Evolutionary conservation across 2,797 vertebrate species (phyloP).

Genomic region (Thunnus albacares): DNA sequence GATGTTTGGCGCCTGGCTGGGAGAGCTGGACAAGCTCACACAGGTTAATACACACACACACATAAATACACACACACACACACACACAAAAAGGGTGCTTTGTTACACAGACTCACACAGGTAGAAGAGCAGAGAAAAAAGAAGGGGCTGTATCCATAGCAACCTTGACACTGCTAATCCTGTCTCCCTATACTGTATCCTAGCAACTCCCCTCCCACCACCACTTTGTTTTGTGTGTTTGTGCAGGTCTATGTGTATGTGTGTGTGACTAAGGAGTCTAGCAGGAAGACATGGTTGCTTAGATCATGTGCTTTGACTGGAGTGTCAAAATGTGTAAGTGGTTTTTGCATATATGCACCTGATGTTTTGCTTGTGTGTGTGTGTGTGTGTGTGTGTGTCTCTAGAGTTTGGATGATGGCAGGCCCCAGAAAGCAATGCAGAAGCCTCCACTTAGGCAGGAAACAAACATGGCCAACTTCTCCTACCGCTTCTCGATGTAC

Average conservation of each 20-base stretch:
- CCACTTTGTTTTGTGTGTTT: conserved; percentile 34
- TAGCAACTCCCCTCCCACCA: conserved; percentile 74
- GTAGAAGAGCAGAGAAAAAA: conserved; percentile 44
- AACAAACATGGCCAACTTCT: conserved; percentile 98
- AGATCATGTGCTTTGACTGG: conserved; percentile 34
- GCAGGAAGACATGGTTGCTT: conserved; percentile 43
- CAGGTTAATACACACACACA: conserved; percentile 86
- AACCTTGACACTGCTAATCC: conserved; percentile 80
- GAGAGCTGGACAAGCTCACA: conserved; percentile 97
- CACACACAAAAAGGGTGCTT: not conserved
- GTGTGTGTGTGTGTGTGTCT: conserved; percentile 18
- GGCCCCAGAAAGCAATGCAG: conserved; percentile 88
- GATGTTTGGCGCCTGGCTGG: conserved; percentile 99
- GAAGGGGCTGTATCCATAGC: conserved; percentile 73
- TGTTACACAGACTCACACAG: conserved; percentile 52
- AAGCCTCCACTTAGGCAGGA: conserved; percentile 97
- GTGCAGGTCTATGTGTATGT: not conserved
- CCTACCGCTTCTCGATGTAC: conserved; percentile 99
- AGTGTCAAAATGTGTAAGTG: conserved; percentile 19
- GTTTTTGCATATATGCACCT: conserved; percentile 5
- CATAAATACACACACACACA: conserved; percentile 19
- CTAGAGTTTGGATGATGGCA: conserved; percentile 96
- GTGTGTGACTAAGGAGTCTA: conserved; percentile 23
- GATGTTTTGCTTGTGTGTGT: not conserved
- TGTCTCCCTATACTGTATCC: conserved; percentile 74